Base-by-base conservation (phyloP, 2,888 invertebrate genomes). In the Empis livida region DNA sequence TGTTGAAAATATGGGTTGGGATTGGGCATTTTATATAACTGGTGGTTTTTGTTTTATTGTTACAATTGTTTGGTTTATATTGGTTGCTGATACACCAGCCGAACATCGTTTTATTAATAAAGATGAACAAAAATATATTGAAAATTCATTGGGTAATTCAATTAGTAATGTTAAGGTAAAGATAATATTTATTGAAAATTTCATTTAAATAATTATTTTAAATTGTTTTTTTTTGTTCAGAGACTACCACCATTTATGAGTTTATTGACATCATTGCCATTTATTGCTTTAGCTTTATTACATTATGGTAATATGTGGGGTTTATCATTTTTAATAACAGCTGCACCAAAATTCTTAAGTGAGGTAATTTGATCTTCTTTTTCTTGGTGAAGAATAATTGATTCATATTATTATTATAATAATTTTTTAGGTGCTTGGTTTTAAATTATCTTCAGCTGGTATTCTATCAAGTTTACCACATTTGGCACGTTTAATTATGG, bases 221-320 rank as follows among this genome's bases (percentile, higher is more conserved):
- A 48, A 44, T 38, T 40, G 6, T 46, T 40, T 13, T 32, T 53
- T 48, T 53, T 54, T 57, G 73, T 73, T 44, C 71, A 84, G 76
- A 68, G 75, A 49, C 69, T 79, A 42, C 82, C 82, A 1, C 86
- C 86, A 2, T 74, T 82, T 55, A 73, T 68, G 56, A 67, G 71
- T 30, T 48, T 86, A 35, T 51, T 77, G 14, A 63, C 74, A 2
- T 85, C 84, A 1, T 53, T 82, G 42, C 84, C 84, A 14, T 84
- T 85, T 63, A 71, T 80, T 65, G 77, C 82, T 0, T 71, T 86
- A 58, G 56, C 73, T 10, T 56, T 80, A 2, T 69, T 83, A 20
- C 86, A 86, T 57, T 85, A 80, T 57, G 86, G 86, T 37, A 86
- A 82, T 59, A 68, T 84, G 49, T 86, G 85, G 79, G 81, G 86